A percentile compares a stretch with the other conserved stretches of the same genome.
Evolutionary conservation across 2,797 vertebrate species (phyloP).

Genomic region (Gobio occitaniae): DNA sequence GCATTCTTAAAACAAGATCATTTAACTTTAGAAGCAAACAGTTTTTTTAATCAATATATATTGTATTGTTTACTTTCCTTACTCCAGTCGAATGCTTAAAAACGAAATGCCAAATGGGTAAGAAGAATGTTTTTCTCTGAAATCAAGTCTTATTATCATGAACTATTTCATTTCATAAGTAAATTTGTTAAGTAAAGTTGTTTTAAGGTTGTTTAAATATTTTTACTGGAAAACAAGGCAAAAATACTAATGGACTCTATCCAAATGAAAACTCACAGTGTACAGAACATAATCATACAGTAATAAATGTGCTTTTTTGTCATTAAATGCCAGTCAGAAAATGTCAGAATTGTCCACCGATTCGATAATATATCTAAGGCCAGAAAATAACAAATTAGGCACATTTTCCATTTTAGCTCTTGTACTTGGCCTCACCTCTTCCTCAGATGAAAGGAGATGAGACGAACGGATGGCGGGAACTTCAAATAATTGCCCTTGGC

Average conservation of each 20-base stretch:
- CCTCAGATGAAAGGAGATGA: slow-evolving; percentile 44
- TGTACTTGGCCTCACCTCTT: slow-evolving; percentile 24
- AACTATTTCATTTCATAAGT: not conserved
- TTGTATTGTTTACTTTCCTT: not conserved
- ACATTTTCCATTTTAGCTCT: slow-evolving; percentile 25
- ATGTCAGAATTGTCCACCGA: slow-evolving; percentile 51
- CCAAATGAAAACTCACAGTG: slow-evolving; percentile 15
- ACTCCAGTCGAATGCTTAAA: not conserved
- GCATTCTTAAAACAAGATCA: not conserved
- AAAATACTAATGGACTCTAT: not conserved
- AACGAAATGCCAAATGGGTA: not conserved
- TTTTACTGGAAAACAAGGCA: not conserved
- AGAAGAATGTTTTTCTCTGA: not conserved
- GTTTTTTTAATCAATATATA: not conserved
- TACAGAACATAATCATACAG: not conserved
- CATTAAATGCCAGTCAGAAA: slow-evolving; percentile 56
- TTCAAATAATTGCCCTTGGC: slow-evolving; percentile 24
- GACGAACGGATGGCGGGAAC: slow-evolving; percentile 7
- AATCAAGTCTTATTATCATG: not conserved
- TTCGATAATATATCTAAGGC: slow-evolving; percentile 51
- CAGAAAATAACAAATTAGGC: slow-evolving; percentile 52
- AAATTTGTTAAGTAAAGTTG: not conserved
- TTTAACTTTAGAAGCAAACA: not conserved
- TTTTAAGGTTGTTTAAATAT: not conserved
- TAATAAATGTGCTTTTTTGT: slow-evolving; percentile 19